Base-by-base conservation (phyloP, 2,888 invertebrate species). In the Amblyjoppa proteus region DNA sequence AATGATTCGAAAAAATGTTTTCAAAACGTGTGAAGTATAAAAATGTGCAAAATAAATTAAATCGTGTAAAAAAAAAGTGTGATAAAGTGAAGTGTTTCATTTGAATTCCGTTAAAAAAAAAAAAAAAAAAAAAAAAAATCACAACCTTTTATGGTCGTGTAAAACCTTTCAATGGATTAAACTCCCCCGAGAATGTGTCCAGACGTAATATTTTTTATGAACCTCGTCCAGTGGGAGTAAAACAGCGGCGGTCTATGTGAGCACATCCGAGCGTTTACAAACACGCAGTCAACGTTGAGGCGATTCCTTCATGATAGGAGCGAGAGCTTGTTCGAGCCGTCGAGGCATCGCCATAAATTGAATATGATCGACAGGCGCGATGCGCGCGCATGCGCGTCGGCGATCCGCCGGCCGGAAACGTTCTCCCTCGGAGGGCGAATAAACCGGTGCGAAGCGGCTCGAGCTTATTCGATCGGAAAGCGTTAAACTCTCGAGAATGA, bases 391-490 rank as follows among this genome's bases (percentile, higher is more conserved):
- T 38, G 70, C 53, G 61, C 53, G 41, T 41, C 41, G 13, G 41
- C 31, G 78, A 71, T 78, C 64, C 49, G 76, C 79, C 71, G 58
- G 71, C 75, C 82, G 85, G 85, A 82, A 82, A 53, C 74, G 56
- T 49, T 64, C 51, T 51, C 66, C 66, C 51, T 34, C 28, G 41
- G 64, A 76, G 25, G 51, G 49, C 56, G 41, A 68, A 71, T 71
- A 74, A 82, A 79, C 82, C 69, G 76, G 82, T 58, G 70, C 79
- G 53, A 76, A 75, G 71, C 58, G 66, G 82, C 80, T 68, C 79
- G 71, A 79, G 76, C 82, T 82, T 68, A 78, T 85, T 80, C 49
- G 49, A 82, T 82, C 71, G 85, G 66, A 79, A 82, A 71, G 80
- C 82, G 71, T 82, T 85, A 75, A 70, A 79, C 79, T 76, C 75